Conservation (phyloP, 1,140 invertebrate species). For the Trichonephila clavipes region DNA sequence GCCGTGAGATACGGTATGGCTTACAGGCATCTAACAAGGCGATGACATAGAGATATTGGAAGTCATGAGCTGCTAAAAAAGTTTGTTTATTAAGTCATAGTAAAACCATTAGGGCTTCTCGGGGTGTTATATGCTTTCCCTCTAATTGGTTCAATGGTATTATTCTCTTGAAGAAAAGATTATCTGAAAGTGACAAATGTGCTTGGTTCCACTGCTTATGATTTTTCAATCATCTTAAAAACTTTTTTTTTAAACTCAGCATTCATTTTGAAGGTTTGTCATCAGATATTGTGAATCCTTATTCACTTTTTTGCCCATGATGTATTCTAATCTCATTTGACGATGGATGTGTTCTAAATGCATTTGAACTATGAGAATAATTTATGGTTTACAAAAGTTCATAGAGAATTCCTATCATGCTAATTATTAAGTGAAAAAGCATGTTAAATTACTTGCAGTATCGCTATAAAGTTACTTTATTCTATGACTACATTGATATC, state of each 20-base stretch:
- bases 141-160: background rate
- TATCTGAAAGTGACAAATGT: background rate
- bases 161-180: background rate
- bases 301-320: background rate
- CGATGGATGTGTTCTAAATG: background rate
- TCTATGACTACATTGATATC: no score
- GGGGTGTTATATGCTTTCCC: background rate
- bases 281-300: background rate
- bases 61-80: background rate
- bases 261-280: background rate
- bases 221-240: background rate
- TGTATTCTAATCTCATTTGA: background rate
- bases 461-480: no score
- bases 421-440: no score
- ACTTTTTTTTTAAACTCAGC: background rate
- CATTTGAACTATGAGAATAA: background rate
- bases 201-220: background rate
- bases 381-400: no score
- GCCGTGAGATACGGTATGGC: background rate
- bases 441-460: no score
- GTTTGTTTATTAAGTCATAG: slow-evolving; percentile 15
- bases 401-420: no score
- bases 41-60: slow-evolving; percentile 9
- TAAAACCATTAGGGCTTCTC: background rate
- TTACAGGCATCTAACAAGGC: background rate